Evolutionary conservation across 2,888 invertebrate species (phyloP).

Genomic region (Cheilosia pagana): DNA sequence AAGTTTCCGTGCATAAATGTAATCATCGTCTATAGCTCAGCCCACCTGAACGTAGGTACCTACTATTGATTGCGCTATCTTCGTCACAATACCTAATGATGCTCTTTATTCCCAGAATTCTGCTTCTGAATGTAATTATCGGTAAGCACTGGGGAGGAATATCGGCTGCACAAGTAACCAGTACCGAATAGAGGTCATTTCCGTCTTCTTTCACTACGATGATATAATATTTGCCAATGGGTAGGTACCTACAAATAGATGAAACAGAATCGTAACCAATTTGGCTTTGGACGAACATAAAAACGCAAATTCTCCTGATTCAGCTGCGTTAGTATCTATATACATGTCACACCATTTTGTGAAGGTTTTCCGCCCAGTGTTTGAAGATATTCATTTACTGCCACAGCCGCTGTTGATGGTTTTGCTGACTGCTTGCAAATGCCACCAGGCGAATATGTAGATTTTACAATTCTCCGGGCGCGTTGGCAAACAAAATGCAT

Average conservation of each 20-base stretch:
- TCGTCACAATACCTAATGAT: constrained; percentile 6
- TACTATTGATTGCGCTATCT: constrained; percentile 1
- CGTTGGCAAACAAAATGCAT: constrained; percentile 56
- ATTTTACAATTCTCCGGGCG: constrained; percentile 44
- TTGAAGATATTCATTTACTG: neutral
- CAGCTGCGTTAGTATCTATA: constrained; percentile 1
- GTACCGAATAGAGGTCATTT: constrained; percentile 10
- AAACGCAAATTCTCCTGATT: constrained; percentile 8
- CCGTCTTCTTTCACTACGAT: constrained; percentile 12
- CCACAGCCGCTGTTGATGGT: neutral
- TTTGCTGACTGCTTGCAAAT: constrained; percentile 59
- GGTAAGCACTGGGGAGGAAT: neutral
- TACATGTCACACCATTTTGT: neutral
- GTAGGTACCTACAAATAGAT: constrained; percentile 5
- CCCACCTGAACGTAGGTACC: neutral
- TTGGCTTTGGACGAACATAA: constrained; percentile 14
- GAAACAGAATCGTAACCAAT: constrained; percentile 3
- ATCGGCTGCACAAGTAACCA: neutral
- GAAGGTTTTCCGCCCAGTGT: constrained; percentile 22
- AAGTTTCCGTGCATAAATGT: constrained; percentile 18
- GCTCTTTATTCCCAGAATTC: constrained; percentile 10
- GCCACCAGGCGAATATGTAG: constrained; percentile 17
- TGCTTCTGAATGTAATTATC: neutral
- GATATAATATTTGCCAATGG: constrained; percentile 2
- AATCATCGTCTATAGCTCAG: neutral